These are phyloP conservation scores for Nyctibius bracteatus DNA, from an alignment of 2,113 vertebrate species.

Conservation along the genomic window DNA sequence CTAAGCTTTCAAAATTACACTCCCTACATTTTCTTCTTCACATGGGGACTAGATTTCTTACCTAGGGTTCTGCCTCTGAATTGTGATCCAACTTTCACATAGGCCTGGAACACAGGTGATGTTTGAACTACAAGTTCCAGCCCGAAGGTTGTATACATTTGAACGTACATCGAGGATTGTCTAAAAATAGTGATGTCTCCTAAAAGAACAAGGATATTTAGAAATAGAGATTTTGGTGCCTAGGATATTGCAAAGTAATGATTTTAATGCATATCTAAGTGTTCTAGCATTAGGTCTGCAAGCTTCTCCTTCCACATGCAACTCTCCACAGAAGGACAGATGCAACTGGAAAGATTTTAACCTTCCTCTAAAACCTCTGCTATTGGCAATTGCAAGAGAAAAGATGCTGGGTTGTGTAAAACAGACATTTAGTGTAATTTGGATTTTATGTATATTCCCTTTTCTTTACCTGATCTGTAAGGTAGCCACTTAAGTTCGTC, in stretches of 20 bases:
- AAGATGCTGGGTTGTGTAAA: background rate
- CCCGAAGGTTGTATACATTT: constrained; percentile 71
- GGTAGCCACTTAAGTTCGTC: constrained; percentile 69
- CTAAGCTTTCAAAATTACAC: background rate
- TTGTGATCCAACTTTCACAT: constrained; percentile 64
- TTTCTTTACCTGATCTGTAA: constrained; percentile 64
- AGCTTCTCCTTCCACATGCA: background rate
- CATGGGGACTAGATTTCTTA: constrained; percentile 12
- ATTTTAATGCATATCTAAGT: background rate
- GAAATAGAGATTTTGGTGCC: background rate
- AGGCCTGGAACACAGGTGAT: constrained; percentile 67
- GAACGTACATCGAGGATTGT: constrained; percentile 74
- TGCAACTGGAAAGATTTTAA: background rate
- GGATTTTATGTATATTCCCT: background rate
- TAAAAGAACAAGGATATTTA: constrained; percentile 11
- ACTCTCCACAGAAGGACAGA: background rate
- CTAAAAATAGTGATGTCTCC: constrained; percentile 75
- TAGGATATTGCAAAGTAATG: background rate
- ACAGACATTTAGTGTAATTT: background rate
- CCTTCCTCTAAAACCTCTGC: background rate
- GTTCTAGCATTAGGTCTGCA: background rate
- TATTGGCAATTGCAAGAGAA: background rate
- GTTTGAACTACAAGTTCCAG: constrained; percentile 71
- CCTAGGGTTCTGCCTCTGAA: constrained; percentile 73
- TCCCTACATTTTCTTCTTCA: background rate